Base-by-base conservation (phyloP, 2,113 vertebrate genomes). In the Pelobates fuscus region DNA sequence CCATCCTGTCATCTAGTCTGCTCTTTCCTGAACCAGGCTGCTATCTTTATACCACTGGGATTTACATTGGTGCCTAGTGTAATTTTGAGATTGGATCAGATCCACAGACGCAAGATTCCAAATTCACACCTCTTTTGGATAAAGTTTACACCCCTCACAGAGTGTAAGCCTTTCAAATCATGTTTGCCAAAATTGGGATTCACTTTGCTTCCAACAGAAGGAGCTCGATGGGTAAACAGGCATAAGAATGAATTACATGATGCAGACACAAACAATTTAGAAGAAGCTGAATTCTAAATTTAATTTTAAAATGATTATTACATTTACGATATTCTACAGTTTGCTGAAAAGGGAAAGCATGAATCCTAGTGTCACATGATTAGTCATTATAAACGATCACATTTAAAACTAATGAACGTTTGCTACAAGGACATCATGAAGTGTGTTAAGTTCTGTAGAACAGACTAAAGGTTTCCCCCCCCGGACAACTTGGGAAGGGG, bases 1-100 rank as follows among this genome's bases (percentile, higher is more conserved):
- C 71, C 71, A 74, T 74, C 49, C 62, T 66, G 52, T 74, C 61
- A 57, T 66, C 23, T 18, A 30, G 63, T 57, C 55, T 75, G 72
- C 71, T 14, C 11, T 75, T 67, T 27, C 15, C 37, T 59, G 57
- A 49, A 49, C n/a, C 63, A 58, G 4, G 49, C 32, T 74, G 49
- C 54, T 75, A 44, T 75, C 52, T 57, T 67, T 58, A 29, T 67
- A 59, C 37, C 63, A 55, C 49, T 44, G 63, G 72, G 52, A 66
- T 66, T 74, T 66, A 20, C 12, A 5, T 24, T 66, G 71, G 71
- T 74, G 62, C 62, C 71, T 44, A 29, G 62, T 74, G 30, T 66
- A 21, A 74, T 66, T 74, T 75, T 23, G 32, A 23, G 61, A 26
- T 61, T 71, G 69, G 69, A 71, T 62, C 57, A 20, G n/a, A 30